These are phyloP conservation scores for Acrossocheilus wenchowensis DNA, from an alignment of 2,797 vertebrate species.

Conservation along the genomic window DNA sequence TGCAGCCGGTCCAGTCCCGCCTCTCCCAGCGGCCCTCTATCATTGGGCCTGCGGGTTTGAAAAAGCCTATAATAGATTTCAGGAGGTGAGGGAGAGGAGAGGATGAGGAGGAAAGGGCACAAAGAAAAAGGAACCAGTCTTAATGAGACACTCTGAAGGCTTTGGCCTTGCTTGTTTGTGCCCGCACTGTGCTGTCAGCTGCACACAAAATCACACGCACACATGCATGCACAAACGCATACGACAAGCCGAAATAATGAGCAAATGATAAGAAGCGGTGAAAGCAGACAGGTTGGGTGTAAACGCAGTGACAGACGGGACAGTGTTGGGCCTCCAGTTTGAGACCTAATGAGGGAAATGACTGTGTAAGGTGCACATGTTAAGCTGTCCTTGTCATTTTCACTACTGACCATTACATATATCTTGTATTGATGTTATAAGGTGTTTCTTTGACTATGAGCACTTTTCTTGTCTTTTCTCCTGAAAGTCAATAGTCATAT, in stretches of 20 bases:
- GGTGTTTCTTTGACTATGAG: conserved; percentile 10
- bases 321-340: background rate
- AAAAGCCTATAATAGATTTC: conserved; percentile 66
- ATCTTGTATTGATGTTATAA: background rate
- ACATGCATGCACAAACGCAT: conserved; percentile 17
- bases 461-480: background rate
- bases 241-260: conserved; percentile 34
- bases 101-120: conserved; percentile 54
- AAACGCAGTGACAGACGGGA: conserved; percentile 51
- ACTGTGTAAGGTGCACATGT: background rate
- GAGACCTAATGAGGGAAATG: background rate
- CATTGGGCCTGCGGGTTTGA: conserved; percentile 64
- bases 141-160: conserved; percentile 47
- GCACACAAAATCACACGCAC: conserved; percentile 45
- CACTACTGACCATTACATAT: background rate
- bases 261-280: conserved; percentile 48
- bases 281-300: conserved; percentile 33
- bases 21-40: conserved; percentile 68
- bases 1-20: conserved; percentile 70
- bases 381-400: background rate
- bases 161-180: conserved; percentile 37
- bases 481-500: background rate
- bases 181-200: conserved; percentile 30
- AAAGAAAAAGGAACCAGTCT: conserved; percentile 60
- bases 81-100: conserved; percentile 55